Evolutionary conservation across 2,888 invertebrate genomes (phyloP).

Genomic region (Nesidiocoris tenuis): DNA sequence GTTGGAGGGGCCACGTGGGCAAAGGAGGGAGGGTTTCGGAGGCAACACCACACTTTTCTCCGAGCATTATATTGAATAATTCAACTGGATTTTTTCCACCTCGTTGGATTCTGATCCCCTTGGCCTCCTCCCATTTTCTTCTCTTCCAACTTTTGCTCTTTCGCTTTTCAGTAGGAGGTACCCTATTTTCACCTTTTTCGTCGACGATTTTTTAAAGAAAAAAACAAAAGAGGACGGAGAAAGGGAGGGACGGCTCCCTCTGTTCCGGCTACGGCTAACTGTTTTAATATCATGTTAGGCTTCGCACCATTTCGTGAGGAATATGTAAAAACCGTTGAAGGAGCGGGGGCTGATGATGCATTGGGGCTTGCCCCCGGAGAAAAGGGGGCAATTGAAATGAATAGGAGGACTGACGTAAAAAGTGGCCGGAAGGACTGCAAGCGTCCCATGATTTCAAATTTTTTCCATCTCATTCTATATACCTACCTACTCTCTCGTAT

Average conservation of each 20-base stretch:
- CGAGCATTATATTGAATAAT: not conserved
- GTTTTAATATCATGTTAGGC: conserved; percentile 33
- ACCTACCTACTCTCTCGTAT: too few relatives aligned
- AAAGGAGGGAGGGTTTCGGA: not conserved
- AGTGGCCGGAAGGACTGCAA: not conserved
- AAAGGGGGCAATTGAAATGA: not conserved
- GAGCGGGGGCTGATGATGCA: not conserved
- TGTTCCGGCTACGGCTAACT: conserved; percentile 1
- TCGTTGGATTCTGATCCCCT: not conserved
- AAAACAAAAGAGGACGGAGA: not conserved
- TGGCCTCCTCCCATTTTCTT: not conserved
- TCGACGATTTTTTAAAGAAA: not conserved
- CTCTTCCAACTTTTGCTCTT: not conserved
- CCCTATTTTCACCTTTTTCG: not conserved
- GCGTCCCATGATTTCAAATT: not conserved
- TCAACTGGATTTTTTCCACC: not conserved
- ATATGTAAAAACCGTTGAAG: conserved; percentile 5
- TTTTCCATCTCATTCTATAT: too few relatives aligned
- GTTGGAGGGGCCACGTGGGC: not conserved
- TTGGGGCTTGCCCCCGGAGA: not conserved
- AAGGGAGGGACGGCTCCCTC: not conserved
- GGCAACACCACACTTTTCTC: not conserved
- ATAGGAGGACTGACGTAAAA: not conserved
- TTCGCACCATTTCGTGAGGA: conserved; percentile 27
- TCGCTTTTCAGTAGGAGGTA: not conserved